A percentile compares a stretch with the other conserved stretches of the same genome.
phyloP scores from a whole-genome alignment of 92 coral and sea anemone genomes.

The Anthopleura xanthogrammica region DNA sequence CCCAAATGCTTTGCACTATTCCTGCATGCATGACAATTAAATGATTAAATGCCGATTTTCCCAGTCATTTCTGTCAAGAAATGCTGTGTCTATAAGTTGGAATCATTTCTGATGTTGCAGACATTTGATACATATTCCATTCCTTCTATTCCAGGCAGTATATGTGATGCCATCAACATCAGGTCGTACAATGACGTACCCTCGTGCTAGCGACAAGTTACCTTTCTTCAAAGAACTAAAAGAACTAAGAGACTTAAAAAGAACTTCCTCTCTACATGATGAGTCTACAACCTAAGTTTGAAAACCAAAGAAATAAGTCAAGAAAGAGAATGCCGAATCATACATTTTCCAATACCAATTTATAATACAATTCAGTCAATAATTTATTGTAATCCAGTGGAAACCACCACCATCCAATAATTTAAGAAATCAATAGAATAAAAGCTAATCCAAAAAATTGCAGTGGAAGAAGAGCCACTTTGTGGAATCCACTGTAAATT shows the following conservation, averaged over 20 bases:
- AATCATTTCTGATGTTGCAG: not conserved
- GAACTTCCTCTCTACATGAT: not conserved
- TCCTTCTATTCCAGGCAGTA: conserved; percentile 49
- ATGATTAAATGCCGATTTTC: too few relatives aligned
- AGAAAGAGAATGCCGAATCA: too few relatives aligned
- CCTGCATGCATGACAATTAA: too few relatives aligned
- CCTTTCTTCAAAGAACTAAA: conserved; percentile 83
- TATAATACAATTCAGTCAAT: too few relatives aligned
- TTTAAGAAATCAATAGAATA: too few relatives aligned
- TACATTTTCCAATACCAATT: too few relatives aligned
- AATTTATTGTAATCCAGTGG: too few relatives aligned
- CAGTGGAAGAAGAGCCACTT: too few relatives aligned
- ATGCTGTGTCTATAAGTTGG: not conserved
- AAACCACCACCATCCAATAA: too few relatives aligned
- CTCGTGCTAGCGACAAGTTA: conserved; percentile 86
- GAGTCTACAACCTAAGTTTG: not conserved
- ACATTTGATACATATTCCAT: not conserved
- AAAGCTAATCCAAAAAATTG: too few relatives aligned
- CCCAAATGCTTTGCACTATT: too few relatives aligned
- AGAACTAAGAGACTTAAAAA: conserved; percentile 55
- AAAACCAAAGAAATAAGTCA: not conserved
- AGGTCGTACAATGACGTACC: conserved; percentile 92
- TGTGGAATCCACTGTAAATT: too few relatives aligned
- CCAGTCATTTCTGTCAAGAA: not conserved
- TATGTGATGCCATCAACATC: conserved; percentile 98